These are phyloP conservation scores for Tetramorium bicarinatum DNA, from an alignment of 2,888 invertebrate species.

Conservation along the genomic window DNA sequence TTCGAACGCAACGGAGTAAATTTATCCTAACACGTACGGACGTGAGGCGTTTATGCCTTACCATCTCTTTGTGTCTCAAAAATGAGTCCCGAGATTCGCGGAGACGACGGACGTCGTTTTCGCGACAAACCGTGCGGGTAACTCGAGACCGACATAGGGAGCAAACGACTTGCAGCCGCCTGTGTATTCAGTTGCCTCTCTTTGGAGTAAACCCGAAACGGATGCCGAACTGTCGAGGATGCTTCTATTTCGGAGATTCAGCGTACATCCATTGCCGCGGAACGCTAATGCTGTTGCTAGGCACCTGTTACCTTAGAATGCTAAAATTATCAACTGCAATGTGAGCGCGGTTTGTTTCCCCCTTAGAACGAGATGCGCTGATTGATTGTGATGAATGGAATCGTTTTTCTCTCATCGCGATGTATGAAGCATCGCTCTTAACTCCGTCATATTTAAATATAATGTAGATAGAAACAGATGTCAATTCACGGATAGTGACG, in stretches of 20 bases:
- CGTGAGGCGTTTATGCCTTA: slow-evolving; percentile 47
- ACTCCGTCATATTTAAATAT: neutral
- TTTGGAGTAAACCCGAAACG: slow-evolving; percentile 48
- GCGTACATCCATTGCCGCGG: slow-evolving; percentile 14
- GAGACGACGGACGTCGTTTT: slow-evolving; percentile 42
- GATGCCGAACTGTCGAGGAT: slow-evolving; percentile 43
- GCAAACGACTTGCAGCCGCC: slow-evolving; percentile 54
- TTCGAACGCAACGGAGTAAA: slow-evolving; percentile 38
- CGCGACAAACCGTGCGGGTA: slow-evolving; percentile 34
- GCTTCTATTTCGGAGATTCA: slow-evolving; percentile 64
- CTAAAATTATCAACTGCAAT: slow-evolving; percentile 28
- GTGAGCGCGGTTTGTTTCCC: neutral
- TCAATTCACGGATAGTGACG: neutral
- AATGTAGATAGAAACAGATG: neutral
- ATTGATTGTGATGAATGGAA: slow-evolving; percentile 8
- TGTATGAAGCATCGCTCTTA: neutral
- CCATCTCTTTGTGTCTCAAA: slow-evolving; percentile 27
- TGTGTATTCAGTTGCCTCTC: slow-evolving; percentile 45
- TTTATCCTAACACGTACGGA: slow-evolving; percentile 60
- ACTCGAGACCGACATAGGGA: slow-evolving; percentile 40
- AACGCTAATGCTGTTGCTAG: slow-evolving; percentile 32
- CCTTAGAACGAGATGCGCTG: neutral
- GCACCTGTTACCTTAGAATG: slow-evolving; percentile 41
- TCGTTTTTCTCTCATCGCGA: slow-evolving; percentile 1
- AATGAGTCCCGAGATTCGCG: slow-evolving; percentile 31